A percentile compares a stretch with the other conserved stretches of the same genome.
These are phyloP conservation scores for Eulemur macaco DNA, from an alignment of 2,113 vertebrate species.

Conservation along the genomic window DNA sequence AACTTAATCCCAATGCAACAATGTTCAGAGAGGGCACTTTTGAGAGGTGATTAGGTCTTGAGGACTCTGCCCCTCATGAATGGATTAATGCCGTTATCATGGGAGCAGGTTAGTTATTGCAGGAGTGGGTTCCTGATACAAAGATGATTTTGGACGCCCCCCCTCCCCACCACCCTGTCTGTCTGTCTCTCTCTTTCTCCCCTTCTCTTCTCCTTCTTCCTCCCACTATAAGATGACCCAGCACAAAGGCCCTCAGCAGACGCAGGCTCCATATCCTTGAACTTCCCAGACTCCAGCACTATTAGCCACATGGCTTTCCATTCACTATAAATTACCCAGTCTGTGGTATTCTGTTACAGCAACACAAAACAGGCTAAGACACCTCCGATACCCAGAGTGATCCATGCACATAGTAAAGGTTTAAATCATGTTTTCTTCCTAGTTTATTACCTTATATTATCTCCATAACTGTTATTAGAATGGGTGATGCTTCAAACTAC, in stretches of 20 bases:
- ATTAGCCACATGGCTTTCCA: neutral
- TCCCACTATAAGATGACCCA: neutral
- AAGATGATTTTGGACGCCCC: neutral
- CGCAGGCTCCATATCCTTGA: neutral
- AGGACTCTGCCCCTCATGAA: neutral
- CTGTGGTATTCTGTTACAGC: neutral
- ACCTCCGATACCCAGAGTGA: neutral
- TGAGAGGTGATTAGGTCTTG: neutral
- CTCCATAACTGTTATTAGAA: neutral
- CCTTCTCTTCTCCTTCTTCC: neutral
- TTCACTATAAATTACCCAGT: neutral
- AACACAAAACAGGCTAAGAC: neutral
- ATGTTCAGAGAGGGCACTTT: neutral
- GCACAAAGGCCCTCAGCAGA: neutral
- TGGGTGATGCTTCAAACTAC: neutral
- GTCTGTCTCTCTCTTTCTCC: neutral
- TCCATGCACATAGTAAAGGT: rapidly evolving
- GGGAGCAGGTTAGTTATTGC: neutral
- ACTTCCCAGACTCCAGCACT: neutral
- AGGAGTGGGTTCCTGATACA: neutral
- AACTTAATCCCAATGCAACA: neutral
- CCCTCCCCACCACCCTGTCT: too few relatives aligned
- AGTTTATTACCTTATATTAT: neutral
- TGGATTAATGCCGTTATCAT: neutral
- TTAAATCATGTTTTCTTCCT: too few relatives aligned